These are phyloP conservation scores for Oligia fasciuncula DNA, from an alignment of 2,888 invertebrate genomes.

Conservation along the genomic window DNA sequence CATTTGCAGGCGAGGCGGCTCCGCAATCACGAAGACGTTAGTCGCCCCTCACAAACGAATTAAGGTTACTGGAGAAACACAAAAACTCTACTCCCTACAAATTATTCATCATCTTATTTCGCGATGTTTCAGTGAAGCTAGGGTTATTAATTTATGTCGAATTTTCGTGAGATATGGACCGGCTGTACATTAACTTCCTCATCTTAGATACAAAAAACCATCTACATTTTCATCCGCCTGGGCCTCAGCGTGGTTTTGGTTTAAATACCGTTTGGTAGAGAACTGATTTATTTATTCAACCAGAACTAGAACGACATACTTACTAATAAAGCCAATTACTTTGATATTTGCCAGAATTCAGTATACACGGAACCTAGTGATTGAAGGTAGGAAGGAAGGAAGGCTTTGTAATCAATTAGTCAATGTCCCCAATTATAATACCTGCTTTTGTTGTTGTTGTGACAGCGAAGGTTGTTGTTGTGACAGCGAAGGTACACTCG, in stretches of 20 bases:
- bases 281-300: background rate
- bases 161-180: constrained; percentile 26
- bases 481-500: background rate
- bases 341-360: background rate
- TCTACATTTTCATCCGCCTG: background rate
- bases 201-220: constrained; percentile 22
- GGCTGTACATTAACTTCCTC: constrained; percentile 20
- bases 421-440: background rate
- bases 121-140: constrained; percentile 32
- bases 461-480: background rate
- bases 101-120: constrained; percentile 54
- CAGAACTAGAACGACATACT: background rate
- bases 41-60: constrained; percentile 43
- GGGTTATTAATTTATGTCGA: constrained; percentile 38
- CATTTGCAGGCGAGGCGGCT: background rate
- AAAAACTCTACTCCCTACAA: constrained; percentile 20
- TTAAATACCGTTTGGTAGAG: background rate
- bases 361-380: background rate
- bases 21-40: constrained; percentile 5
- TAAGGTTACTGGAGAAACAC: constrained; percentile 38
- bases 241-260: background rate
- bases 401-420: background rate
- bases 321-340: background rate
- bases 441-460: no score
- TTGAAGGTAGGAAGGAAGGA: background rate